Percentiles rank a stretch among this genome's conserved stretches.
Evolutionary conservation across 2,113 vertebrate genomes (phyloP).

Genomic region (Corvus hawaiiensis): DNA sequence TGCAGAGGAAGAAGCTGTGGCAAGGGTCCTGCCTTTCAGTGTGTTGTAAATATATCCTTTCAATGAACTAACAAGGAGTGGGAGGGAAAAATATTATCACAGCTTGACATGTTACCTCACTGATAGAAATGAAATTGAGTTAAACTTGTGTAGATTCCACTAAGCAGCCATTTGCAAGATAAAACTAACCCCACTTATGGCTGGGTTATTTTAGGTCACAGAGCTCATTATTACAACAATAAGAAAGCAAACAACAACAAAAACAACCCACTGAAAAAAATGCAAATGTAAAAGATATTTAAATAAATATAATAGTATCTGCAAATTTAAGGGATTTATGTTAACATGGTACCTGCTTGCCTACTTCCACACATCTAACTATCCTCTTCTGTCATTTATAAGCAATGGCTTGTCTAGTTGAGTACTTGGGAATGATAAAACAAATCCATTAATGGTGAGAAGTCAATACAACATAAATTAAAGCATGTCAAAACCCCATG

Average conservation of each 20-base stretch:
- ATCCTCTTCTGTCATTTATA: not conserved
- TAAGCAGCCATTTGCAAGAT: not conserved
- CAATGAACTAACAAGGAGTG: not conserved
- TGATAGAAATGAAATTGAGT: not conserved
- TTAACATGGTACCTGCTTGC: not conserved
- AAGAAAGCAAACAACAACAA: not conserved
- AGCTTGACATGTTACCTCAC: not conserved
- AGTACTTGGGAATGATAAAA: conserved; percentile 4
- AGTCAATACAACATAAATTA: conserved; percentile 8
- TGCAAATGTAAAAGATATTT: not conserved
- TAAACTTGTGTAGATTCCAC: not conserved
- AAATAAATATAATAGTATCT: not conserved
- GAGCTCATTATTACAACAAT: not conserved
- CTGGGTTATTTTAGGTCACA: not conserved
- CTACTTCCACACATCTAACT: not conserved
- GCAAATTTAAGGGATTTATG: not conserved
- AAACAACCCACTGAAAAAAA: not conserved
- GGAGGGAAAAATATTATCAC: not conserved
- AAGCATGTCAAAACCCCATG: not conserved
- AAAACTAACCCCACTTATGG: not conserved
- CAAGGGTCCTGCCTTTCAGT: not conserved
- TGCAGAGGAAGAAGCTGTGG: not conserved
- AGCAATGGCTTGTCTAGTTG: not conserved
- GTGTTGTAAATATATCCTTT: not conserved
- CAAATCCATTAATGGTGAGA: not conserved